A percentile compares a stretch with the other conserved stretches of the same genome.
Conservation (phyloP, 2,888 invertebrate species). For the Drosophila dives region DNA sequence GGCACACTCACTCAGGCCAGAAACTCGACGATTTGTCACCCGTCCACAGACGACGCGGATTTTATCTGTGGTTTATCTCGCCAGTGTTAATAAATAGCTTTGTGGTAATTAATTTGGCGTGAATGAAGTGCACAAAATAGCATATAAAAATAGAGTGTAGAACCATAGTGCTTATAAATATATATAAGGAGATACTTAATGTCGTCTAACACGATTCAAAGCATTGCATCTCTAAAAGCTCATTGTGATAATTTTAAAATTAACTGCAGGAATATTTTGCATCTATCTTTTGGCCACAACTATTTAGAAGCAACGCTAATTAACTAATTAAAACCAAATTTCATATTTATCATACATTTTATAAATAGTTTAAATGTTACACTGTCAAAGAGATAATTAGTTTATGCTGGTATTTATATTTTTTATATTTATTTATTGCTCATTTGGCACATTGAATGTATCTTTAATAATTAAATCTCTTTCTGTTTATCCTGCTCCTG, state of each 20-base stretch:
- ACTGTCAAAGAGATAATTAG: neutral
- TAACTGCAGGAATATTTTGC: neutral
- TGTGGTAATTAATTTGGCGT: conserved; percentile 73
- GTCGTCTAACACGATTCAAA: neutral
- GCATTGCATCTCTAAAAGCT: neutral
- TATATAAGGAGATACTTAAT: neutral
- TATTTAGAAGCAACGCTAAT: neutral
- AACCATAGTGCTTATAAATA: neutral
- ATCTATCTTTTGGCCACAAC: neutral
- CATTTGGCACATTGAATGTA: neutral
- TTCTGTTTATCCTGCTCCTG: neutral
- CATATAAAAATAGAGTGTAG: conserved; percentile 8
- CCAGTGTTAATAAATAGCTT: conserved; percentile 68
- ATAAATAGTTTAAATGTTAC: accelerated
- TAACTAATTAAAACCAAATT: neutral
- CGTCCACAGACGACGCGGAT: conserved; percentile 45
- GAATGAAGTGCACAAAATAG: conserved; percentile 57
- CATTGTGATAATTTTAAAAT: neutral
- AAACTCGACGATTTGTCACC: conserved; percentile 45
- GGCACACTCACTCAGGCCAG: conserved; percentile 1
- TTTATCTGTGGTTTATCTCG: conserved; percentile 72
- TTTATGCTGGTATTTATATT: neutral
- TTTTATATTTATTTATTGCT: neutral
- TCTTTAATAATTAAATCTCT: too few species aligned
- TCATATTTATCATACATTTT: neutral